Percentiles rank a stretch among this genome's conserved stretches.
phyloP scores from a whole-genome alignment of 1,140 invertebrate genomes.

The Lepidurus apus region DNA sequence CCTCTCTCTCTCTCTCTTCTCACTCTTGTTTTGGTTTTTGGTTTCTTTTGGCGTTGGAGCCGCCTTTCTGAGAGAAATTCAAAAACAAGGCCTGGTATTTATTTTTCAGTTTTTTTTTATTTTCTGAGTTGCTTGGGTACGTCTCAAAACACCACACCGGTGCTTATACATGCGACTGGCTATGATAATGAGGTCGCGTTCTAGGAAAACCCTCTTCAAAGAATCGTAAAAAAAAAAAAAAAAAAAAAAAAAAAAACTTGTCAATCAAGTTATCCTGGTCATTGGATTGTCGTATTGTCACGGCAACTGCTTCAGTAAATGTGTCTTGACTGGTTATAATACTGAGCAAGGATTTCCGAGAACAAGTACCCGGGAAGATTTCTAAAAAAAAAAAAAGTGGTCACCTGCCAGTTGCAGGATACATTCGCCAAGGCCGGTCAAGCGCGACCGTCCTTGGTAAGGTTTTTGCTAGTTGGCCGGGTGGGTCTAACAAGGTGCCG shows the following conservation, averaged over 20 bases:
- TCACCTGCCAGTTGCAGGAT: neutral
- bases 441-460: slow-evolving; percentile 23
- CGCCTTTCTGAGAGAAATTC: neutral
- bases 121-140: neutral
- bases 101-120: too few relatives aligned
- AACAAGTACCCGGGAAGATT: slow-evolving; percentile 23
- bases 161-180: neutral
- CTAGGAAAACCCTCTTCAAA: neutral
- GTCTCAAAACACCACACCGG: neutral
- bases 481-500: too few relatives aligned
- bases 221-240: neutral
- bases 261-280: neutral
- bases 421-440: slow-evolving; percentile 24
- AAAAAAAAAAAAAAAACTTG: neutral
- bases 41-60: neutral
- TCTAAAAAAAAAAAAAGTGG: neutral
- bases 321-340: too few relatives aligned
- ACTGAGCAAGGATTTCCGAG: slow-evolving; percentile 19
- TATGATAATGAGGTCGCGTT: slow-evolving; percentile 5
- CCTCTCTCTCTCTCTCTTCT: neutral
- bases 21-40: neutral
- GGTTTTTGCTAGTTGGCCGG: neutral
- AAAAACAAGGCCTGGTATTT: neutral
- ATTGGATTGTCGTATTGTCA: neutral
- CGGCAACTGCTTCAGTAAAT: neutral